Conservation (phyloP, 2,797 vertebrate species). For the Manis javanica region DNA sequence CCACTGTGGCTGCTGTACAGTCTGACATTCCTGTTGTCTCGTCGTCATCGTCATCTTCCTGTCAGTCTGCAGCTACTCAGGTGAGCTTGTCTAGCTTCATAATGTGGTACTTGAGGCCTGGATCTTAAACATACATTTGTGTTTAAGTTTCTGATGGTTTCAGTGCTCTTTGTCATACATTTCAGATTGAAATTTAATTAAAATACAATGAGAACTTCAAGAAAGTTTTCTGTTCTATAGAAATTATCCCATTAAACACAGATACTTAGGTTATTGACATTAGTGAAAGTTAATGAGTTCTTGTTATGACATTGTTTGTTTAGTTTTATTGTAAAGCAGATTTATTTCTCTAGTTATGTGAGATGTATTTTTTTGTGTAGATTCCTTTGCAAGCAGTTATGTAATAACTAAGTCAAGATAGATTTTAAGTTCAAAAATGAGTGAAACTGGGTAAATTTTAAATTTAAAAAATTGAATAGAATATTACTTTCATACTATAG, state of each 20-base stretch:
- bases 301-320: conserved; percentile 13
- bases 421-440: conserved; percentile 65
- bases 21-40: conserved; percentile 95
- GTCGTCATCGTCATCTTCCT: conserved; percentile 89
- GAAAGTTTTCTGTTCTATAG: conserved; percentile 34
- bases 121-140: conserved; percentile 5
- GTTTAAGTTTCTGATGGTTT: conserved; percentile 36
- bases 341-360: conserved; percentile 5
- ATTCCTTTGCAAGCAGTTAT: conserved; percentile 48
- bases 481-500: neutral
- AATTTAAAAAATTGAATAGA: conserved; percentile 59
- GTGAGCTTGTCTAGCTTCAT: conserved; percentile 88
- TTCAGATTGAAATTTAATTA: conserved; percentile 39
- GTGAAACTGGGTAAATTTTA: neutral
- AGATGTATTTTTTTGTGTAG: conserved; percentile 54
- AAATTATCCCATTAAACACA: neutral
- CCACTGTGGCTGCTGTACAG: conserved; percentile 94
- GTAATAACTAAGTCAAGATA: conserved; percentile 31
- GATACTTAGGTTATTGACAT: conserved; percentile 41
- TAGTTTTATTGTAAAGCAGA: conserved; percentile 52
- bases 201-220: conserved; percentile 9
- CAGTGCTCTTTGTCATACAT: conserved; percentile 29
- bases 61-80: conserved; percentile 94
- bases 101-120: conserved; percentile 48
- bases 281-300: conserved; percentile 45